Base-by-base conservation (phyloP, 1,140 invertebrate genomes). In the Eubasilissa regina region DNA sequence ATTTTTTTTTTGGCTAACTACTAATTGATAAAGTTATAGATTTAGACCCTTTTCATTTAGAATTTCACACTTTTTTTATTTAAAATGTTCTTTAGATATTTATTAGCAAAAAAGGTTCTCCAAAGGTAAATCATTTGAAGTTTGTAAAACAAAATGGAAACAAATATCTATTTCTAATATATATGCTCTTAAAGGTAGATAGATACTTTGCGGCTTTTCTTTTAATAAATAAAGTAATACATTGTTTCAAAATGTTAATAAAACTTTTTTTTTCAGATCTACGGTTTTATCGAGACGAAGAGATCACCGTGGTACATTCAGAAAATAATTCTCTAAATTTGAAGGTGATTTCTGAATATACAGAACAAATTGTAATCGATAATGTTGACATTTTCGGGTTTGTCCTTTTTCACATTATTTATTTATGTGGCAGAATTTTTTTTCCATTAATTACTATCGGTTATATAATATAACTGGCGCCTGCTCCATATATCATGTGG, bases 301-400 rank as follows among this genome's bases (percentile, higher is more conserved):
- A 17, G 12, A 35, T 74, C 25, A 56, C 53, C 8, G 53, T 43
- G 12, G 9, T 74, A 3, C 35, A 35, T 13, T 12, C 53, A 17
- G 19, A 55, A 56, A 74, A 25, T 55, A 55, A 81, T 55, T 51
- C 70, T 19, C 47, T 81, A 6, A 58, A 66, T 48, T 53, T 81
- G 73, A 75, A 77, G 53, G 53, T 66, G 13, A 53, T 10, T 3
- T n/a, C 53, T 12, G n/a, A 60, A 55, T 17, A 56, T 11, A 8
- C 66, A 9, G 17, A 21, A 51, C 45, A 60, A 55, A 55, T 55
- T 10, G 51, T 58, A 19, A 78, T 81, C 7, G 76, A 78, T 19
- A 75, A 72, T 53, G 76, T 81, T 25, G 53, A 81, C 48, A 78
- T 78, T 56, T 81, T 68, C 58, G 78, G 76, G 80, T 81, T 56